Base-by-base conservation (phyloP, 2,797 vertebrate species). In the Rhabdomys pumilio region DNA sequence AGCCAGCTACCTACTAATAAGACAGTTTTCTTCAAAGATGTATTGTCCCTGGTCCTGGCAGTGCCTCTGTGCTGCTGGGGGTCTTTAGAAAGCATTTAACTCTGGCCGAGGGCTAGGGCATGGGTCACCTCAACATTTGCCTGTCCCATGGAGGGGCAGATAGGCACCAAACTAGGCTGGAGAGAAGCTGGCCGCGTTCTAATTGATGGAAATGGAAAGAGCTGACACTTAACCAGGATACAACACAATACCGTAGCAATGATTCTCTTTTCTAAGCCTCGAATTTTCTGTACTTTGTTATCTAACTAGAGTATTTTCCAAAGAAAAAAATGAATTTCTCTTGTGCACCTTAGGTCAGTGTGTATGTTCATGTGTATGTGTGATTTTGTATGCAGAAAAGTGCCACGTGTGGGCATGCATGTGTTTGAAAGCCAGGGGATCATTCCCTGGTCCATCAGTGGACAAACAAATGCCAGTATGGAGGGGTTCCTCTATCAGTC, bases 11-110 rank as follows among this genome's bases (percentile, higher is more conserved):
- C 90, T 87, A 92, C 82, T 94, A 95, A 95, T 87, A 97, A 94
- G 90, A 93, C 89, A 86, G 38, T 83, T 93, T 96, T 93, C 90
- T 95, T 97, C 90, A 88, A 81, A 96, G 90, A 89, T 31, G 26
- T 72, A 92, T 83, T 94, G 55, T 95, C 57, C 47, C 38, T 6
- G 69, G 26, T 84, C 69, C 82, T 67, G 80, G 41, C 55, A 89
- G 90, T 59, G 69, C 75, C 93, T 91, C 84, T 67, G 61, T 81
- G 47, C 85, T 89, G 34, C 17, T 86, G 85, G 93, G 91, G 22
- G 69, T 91, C 76, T 89, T 96, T 93, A 93, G 76, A 6, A 89
- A 91, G 81, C 53, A 93, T 92, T 97, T 97, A 95, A 96, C 83
- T 94, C 91, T 94, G 84, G 53, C 55, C 1, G 1, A 96, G 82